A percentile compares a stretch with the other conserved stretches of the same genome.
These are phyloP conservation scores for Cochlearius cochlearius DNA, from an alignment of 2,113 vertebrate genomes.

Conservation along the genomic window DNA sequence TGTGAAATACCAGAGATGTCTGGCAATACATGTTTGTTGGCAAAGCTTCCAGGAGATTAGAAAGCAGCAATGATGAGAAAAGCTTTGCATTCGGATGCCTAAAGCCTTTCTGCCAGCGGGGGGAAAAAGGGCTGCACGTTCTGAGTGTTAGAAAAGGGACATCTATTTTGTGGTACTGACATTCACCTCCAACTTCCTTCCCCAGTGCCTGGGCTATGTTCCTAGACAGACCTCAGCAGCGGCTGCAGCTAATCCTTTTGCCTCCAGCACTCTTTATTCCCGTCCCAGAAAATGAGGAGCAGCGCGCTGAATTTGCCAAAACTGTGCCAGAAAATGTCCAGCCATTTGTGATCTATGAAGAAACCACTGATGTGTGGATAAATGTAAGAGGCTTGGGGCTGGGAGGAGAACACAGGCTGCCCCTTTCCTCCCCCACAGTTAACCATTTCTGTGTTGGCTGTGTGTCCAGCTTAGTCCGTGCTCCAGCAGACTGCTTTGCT, in stretches of 20 bases:
- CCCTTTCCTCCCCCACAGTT: background rate
- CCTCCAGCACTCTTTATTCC: conserved; percentile 90
- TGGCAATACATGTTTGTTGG: conserved; percentile 8
- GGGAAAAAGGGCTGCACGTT: background rate
- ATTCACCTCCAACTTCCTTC: background rate
- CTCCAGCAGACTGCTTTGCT: background rate
- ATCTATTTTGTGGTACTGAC: background rate
- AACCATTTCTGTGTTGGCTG: background rate
- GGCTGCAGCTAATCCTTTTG: conserved; percentile 88
- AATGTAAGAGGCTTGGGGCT: conserved; percentile 76
- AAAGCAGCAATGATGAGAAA: background rate
- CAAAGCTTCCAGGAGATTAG: conserved; percentile 30
- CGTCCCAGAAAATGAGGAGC: conserved; percentile 77
- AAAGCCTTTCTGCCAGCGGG: background rate
- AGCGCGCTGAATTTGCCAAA: conserved; percentile 81
- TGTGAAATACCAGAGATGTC: conserved; percentile 4
- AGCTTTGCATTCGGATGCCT: conserved; percentile 48
- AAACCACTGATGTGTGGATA: conserved; percentile 94
- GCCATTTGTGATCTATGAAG: conserved; percentile 91
- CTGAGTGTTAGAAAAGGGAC: background rate
- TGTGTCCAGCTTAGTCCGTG: background rate
- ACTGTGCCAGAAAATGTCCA: conserved; percentile 81
- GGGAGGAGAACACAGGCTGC: background rate
- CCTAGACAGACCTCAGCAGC: conserved; percentile 91
- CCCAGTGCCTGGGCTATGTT: conserved; percentile 93